Percentiles rank a stretch among this genome's conserved stretches.
Evolutionary conservation across 2,113 vertebrate species (phyloP).

Genomic region (Carassius carassius): DNA sequence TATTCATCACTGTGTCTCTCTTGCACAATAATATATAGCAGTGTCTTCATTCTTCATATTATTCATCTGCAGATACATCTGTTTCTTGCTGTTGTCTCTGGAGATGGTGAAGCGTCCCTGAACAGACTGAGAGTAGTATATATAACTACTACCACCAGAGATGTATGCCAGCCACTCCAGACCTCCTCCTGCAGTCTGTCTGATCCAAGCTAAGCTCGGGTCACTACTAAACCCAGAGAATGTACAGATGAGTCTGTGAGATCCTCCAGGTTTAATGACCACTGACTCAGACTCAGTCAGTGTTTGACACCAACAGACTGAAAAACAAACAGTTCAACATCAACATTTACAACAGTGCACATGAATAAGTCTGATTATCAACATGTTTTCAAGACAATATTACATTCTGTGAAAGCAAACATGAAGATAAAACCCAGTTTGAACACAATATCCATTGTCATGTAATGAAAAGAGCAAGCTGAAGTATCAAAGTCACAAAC

Average conservation of each 20-base stretch:
- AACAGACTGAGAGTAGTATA: too few relatives aligned
- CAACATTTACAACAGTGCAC: not conserved
- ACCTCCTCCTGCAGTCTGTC: too few relatives aligned
- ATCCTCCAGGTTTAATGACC: constrained; percentile 39
- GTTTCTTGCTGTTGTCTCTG: constrained; percentile 13
- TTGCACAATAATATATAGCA: constrained; percentile 42
- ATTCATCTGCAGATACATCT: constrained; percentile 2
- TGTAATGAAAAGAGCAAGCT: not conserved
- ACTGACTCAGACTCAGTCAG: constrained; percentile 6
- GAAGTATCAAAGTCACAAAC: not conserved
- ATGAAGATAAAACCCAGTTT: not conserved
- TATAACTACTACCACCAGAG: fast-evolving
- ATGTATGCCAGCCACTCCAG: too few relatives aligned
- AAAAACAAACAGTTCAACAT: constrained; percentile 5
- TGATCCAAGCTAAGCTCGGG: not conserved
- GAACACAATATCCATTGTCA: not conserved
- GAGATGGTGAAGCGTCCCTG: not conserved
- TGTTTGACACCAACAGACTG: constrained; percentile 28
- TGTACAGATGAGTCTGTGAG: constrained; percentile 43
- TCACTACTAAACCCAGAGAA: constrained; percentile 33
- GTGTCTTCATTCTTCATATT: constrained; percentile 34
- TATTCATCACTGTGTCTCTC: not conserved
- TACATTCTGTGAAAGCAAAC: not conserved
- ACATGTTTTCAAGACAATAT: not conserved
- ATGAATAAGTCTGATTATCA: not conserved